Conservation (phyloP, 2,888 invertebrate species). For the Subacronicta megacephala region DNA sequence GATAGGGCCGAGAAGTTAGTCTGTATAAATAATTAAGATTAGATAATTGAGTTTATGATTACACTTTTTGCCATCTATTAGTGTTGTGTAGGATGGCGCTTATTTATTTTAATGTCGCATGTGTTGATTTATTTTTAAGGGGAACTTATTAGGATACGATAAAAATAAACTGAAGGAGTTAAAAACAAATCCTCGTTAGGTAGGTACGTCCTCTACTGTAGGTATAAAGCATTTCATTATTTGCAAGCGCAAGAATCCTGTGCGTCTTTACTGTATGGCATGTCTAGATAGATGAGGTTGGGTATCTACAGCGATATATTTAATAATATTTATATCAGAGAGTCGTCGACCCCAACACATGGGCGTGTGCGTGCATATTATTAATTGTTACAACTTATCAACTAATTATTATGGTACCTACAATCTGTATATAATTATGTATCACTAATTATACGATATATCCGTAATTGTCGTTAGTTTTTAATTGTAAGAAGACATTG, state of each 20-base stretch:
- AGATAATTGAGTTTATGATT: conserved; percentile 11
- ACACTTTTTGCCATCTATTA: conserved; percentile 18
- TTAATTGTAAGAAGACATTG: conserved; percentile 6
- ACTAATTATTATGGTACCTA: conserved; percentile 46
- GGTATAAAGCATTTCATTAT: conserved; percentile 25
- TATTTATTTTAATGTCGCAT: neutral
- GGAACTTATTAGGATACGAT: neutral
- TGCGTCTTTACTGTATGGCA: conserved; percentile 35
- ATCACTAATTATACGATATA: conserved; percentile 1
- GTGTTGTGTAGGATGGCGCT: neutral
- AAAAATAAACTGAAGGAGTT: neutral
- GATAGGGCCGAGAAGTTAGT: conserved; percentile 18
- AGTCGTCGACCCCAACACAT: conserved; percentile 81
- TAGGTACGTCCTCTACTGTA: no score
- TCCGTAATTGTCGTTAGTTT: conserved; percentile 10
- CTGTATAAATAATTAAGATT: conserved; percentile 44
- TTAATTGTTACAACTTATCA: conserved; percentile 50
- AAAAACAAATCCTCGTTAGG: no score
- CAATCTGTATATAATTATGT: conserved; percentile 18
- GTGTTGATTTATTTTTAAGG: no score
- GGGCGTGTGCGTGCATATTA: conserved; percentile 70
- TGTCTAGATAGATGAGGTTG: conserved; percentile 58
- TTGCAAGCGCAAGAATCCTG: conserved; percentile 11
- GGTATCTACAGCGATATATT: conserved; percentile 63
- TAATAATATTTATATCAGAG: conserved; percentile 82